phyloP scores from a whole-genome alignment of 1,140 invertebrate genomes.

The Caenorhabditis latens region DNA sequence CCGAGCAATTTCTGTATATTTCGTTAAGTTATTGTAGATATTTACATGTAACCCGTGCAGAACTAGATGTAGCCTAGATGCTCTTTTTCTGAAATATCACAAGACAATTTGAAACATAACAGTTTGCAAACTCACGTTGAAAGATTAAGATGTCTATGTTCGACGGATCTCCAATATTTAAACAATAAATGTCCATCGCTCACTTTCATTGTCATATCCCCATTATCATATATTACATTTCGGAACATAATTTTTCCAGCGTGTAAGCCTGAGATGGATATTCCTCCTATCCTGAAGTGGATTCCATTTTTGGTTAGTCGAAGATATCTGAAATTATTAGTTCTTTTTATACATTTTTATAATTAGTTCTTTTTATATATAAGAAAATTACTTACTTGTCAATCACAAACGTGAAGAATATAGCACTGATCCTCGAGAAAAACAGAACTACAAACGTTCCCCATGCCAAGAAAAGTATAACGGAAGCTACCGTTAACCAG shows the following conservation, averaged over 20 bases:
- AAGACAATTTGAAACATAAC: conserved; percentile 78
- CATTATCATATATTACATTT: conserved; percentile 85
- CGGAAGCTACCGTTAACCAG: not conserved
- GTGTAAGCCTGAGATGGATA: conserved; percentile 88
- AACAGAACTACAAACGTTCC: conserved; percentile 21
- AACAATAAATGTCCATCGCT: conserved; percentile 89
- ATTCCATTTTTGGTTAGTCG: conserved; percentile 51
- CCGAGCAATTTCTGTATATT: conserved; percentile 90
- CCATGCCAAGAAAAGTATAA: conserved; percentile 29
- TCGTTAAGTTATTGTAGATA: conserved; percentile 91
- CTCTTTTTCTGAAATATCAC: conserved; percentile 92
- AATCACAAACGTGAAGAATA: conserved; percentile 29
- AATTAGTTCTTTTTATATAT: too few species aligned
- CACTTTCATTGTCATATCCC: conserved; percentile 91
- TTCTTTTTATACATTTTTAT: too few species aligned
- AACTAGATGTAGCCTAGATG: conserved; percentile 89
- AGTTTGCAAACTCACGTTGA: conserved; percentile 59
- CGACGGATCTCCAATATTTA: conserved; percentile 73
- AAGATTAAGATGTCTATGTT: conserved; percentile 58
- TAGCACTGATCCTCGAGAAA: conserved; percentile 26
- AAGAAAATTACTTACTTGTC: not conserved
- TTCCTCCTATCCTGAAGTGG: conserved; percentile 83
- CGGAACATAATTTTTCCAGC: conserved; percentile 99
- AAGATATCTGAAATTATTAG: conserved; percentile 57
- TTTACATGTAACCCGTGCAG: conserved; percentile 96